Percentiles rank a stretch among this genome's conserved stretches.
These are phyloP conservation scores for Sapajus apella DNA, from an alignment of 2,113 vertebrate genomes.

Conservation along the genomic window DNA sequence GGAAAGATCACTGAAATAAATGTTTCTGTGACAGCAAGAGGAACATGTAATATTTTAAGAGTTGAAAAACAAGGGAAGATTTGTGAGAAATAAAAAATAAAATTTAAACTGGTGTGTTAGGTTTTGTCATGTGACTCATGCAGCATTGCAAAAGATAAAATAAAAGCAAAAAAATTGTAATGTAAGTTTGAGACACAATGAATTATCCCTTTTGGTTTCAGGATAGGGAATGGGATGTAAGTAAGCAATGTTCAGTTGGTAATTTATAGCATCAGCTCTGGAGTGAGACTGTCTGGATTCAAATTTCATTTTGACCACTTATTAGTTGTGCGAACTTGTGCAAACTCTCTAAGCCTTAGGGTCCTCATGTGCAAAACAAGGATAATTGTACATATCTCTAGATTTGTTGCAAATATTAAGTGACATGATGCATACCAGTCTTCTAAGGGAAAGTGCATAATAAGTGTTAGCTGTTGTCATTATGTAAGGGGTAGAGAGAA, in stretches of 20 bases:
- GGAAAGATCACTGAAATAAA: neutral
- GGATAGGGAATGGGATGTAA: neutral
- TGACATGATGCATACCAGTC: neutral
- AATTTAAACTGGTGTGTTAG: neutral
- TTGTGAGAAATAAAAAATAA: constrained; percentile 13
- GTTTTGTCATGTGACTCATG: neutral
- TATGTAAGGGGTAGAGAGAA: neutral
- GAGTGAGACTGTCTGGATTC: neutral
- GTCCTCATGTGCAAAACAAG: neutral
- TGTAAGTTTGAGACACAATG: neutral
- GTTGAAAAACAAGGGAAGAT: neutral
- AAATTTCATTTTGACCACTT: neutral
- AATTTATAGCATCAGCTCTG: neutral
- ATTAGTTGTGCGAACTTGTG: neutral
- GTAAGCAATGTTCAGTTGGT: neutral
- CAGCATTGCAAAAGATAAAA: neutral
- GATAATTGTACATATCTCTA: neutral
- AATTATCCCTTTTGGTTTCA: neutral
- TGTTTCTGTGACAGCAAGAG: neutral
- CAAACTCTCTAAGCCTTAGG: neutral
- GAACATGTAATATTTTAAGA: neutral
- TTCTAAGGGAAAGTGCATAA: neutral
- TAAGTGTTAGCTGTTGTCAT: neutral
- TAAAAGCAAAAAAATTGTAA: neutral
- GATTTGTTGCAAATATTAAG: constrained; percentile 5